Conservation (phyloP, 2,113 vertebrate species). For the Cephalopterus ornatus region DNA sequence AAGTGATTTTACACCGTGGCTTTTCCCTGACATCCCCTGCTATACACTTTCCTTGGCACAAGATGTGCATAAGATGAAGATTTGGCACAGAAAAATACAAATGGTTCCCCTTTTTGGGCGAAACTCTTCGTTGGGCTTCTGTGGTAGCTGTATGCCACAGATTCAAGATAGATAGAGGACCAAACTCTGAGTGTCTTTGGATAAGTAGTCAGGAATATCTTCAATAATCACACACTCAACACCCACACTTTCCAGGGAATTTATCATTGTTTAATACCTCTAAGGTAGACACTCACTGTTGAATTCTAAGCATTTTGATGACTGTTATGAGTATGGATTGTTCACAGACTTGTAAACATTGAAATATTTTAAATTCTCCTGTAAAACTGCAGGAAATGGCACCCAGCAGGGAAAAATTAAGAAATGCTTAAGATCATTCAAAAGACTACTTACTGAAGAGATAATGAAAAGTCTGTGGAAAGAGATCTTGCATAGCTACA, state of each 20-base stretch:
- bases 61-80: neutral
- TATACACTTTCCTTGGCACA: neutral
- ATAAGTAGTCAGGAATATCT: neutral
- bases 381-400: neutral
- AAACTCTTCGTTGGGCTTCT: neutral
- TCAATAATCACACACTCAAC: neutral
- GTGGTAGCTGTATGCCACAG: neutral
- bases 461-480: neutral
- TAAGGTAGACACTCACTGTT: neutral
- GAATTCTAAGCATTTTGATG: neutral
- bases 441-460: neutral
- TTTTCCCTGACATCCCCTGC: neutral
- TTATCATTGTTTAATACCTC: neutral
- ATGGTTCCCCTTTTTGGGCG: neutral
- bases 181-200: neutral
- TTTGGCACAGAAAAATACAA: neutral
- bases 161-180: neutral
- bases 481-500: neutral
- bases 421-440: neutral
- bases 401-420: neutral
- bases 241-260: neutral
- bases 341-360: neutral
- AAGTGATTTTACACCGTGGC: rapidly evolving
- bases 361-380: neutral
- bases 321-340: neutral